These are phyloP conservation scores for Pristiophorus japonicus DNA, from an alignment of 2,113 vertebrate genomes.

Conservation along the genomic window DNA sequence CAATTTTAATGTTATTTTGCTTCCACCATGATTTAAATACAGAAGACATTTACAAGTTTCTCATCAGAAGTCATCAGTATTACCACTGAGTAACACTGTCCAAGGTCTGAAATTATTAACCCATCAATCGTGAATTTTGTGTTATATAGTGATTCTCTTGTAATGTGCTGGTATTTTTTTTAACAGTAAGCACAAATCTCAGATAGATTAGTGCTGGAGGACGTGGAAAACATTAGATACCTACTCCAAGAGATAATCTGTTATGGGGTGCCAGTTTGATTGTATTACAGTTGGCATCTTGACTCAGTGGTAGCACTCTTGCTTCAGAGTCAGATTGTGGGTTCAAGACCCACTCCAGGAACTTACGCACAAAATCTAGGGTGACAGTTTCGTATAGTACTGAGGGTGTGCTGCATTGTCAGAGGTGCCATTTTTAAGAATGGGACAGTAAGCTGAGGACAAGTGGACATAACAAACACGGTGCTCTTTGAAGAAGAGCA, in stretches of 20 bases:
- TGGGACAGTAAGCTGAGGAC: not conserved
- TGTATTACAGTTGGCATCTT: not conserved
- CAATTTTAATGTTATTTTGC: slow-evolving; percentile 16
- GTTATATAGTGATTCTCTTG: not conserved
- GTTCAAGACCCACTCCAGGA: not conserved
- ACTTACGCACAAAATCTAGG: not conserved
- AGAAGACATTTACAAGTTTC: not conserved
- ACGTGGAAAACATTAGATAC: not conserved
- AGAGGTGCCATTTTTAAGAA: not conserved
- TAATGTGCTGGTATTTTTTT: too few species aligned
- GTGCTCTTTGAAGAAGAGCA: not conserved
- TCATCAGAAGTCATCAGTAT: not conserved
- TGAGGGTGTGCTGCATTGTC: not conserved
- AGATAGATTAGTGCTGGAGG: not conserved
- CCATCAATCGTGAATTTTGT: not conserved
- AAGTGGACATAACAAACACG: not conserved
- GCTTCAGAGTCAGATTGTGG: not conserved
- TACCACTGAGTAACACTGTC: not conserved
- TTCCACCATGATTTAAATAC: not conserved
- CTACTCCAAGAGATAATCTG: not conserved
- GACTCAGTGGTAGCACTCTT: not conserved
- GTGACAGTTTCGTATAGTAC: not conserved
- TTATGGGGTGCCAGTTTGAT: not conserved
- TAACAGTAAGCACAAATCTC: not conserved
- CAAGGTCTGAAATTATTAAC: not conserved